Percentiles rank a stretch among this genome's conserved stretches.
Evolutionary conservation across 2,797 vertebrate genomes (phyloP).

Genomic region (Hirundo rustica): DNA sequence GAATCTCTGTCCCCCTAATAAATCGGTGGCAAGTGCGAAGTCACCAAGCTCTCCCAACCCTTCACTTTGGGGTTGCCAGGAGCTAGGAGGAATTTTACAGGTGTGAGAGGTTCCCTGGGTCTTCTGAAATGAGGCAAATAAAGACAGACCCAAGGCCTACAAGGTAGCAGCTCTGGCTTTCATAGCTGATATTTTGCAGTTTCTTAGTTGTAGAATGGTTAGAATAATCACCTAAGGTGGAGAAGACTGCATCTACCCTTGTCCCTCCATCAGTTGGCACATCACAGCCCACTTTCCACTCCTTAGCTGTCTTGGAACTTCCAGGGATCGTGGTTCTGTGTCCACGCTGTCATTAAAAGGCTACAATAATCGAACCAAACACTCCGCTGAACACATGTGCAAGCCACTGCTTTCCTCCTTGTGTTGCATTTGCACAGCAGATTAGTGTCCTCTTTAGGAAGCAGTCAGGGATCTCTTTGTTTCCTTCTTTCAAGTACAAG

Average conservation of each 20-base stretch:
- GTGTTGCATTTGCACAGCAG: neutral
- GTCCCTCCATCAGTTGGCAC: neutral
- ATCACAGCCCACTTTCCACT: neutral
- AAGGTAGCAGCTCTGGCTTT: neutral
- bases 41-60: neutral
- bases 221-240: neutral
- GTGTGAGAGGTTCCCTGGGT: neutral
- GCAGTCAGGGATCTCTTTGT: slow-evolving; percentile 34
- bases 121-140: neutral
- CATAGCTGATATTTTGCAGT: neutral
- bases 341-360: neutral
- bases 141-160: neutral
- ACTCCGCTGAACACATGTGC: neutral
- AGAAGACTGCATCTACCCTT: neutral
- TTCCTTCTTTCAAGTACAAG: slow-evolving; percentile 78
- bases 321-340: neutral
- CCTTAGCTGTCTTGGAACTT: slow-evolving; percentile 8
- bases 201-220: neutral
- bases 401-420: neutral
- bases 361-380: slow-evolving; percentile 20
- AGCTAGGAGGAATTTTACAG: slow-evolving; percentile 18
- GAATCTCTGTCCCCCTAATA: neutral
- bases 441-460: neutral
- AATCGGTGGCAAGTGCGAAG: neutral
- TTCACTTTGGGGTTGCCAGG: neutral